These are phyloP conservation scores for Hedychridium roseum DNA, from an alignment of 2,888 invertebrate species.

Conservation along the genomic window DNA sequence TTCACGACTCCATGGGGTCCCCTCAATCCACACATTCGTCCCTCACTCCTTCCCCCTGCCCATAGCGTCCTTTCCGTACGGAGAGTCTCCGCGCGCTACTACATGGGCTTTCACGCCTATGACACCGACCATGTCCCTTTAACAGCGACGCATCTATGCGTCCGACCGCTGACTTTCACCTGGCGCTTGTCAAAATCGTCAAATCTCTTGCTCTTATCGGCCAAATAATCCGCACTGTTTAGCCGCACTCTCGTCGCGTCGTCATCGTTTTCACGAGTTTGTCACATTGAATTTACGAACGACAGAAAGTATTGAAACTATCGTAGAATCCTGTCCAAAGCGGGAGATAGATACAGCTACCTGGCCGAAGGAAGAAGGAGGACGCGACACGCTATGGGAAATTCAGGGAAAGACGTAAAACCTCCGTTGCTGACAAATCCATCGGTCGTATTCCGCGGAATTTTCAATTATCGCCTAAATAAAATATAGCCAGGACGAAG, in stretches of 20 bases:
- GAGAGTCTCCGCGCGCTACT: slow-evolving; percentile 26
- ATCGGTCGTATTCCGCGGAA: slow-evolving; percentile 54
- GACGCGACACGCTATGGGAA: slow-evolving; percentile 29
- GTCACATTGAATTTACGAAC: no score
- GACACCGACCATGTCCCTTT: slow-evolving; percentile 14
- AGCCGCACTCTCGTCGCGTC: no score
- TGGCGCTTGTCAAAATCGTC: no score
- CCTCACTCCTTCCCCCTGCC: slow-evolving; percentile 32
- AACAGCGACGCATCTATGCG: slow-evolving; percentile 25
- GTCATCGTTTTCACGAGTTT: no score
- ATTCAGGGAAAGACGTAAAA: slow-evolving; percentile 50
- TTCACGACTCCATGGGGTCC: slow-evolving; percentile 59
- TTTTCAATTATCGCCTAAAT: slow-evolving; percentile 59
- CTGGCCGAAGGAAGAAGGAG: slow-evolving; percentile 6
- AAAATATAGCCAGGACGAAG: slow-evolving; percentile 42
- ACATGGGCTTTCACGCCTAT: slow-evolving; percentile 34
- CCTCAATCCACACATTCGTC: slow-evolving; percentile 55
- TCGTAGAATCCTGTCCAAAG: no score
- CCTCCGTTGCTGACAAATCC: slow-evolving; percentile 56
- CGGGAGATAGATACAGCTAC: no score
- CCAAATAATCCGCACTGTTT: no score
- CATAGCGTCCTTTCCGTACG: slow-evolving; percentile 25
- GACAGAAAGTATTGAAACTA: no score
- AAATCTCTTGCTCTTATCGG: no score
- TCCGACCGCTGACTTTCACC: no score